Conservation (phyloP, 2,888 invertebrate species). For the Lomographa bimaculata region DNA sequence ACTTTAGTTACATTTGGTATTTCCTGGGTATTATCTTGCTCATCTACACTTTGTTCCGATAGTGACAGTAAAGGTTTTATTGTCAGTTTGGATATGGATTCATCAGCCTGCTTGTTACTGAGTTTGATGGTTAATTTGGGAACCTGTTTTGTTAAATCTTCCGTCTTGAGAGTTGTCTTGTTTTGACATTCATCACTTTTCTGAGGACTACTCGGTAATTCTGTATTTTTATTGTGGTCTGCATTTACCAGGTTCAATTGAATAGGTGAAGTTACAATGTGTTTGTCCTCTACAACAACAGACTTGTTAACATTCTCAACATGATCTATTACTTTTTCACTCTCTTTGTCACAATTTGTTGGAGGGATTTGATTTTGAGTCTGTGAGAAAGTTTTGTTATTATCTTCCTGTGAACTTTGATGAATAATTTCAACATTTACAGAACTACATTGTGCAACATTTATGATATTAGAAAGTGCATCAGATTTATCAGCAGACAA, state of each 20-base stretch:
- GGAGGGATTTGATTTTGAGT: slow-evolving; percentile 6
- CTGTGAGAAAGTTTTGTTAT: slow-evolving; percentile 1
- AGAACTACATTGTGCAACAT: slow-evolving; percentile 17
- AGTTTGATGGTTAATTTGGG: slow-evolving; percentile 80
- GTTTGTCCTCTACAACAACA: slow-evolving; percentile 19
- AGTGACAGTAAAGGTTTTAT: slow-evolving; percentile 63
- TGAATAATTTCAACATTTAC: slow-evolving; percentile 2
- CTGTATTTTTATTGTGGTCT: slow-evolving; percentile 18
- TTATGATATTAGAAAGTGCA: slow-evolving; percentile 24
- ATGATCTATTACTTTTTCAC: slow-evolving; percentile 2
- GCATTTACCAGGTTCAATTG: slow-evolving; percentile 47
- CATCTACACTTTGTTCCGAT: slow-evolving; percentile 33
- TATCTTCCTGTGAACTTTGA: slow-evolving; percentile 7
- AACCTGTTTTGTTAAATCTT: slow-evolving; percentile 59
- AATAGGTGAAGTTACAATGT: slow-evolving; percentile 54
- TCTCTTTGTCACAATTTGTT: slow-evolving; percentile 20
- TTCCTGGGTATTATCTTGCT: slow-evolving; percentile 30
- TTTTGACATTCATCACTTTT: slow-evolving; percentile 38
- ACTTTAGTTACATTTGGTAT: slow-evolving; percentile 59
- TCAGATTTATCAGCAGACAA: slow-evolving; percentile 19
- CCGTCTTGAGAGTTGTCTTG: slow-evolving; percentile 31
- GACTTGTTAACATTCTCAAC: not conserved
- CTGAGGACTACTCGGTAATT: slow-evolving; percentile 37
- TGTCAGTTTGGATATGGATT: slow-evolving; percentile 70
- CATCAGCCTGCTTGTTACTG: slow-evolving; percentile 62